Evolutionary conservation across 2,113 vertebrate genomes (phyloP).

Genomic region (Aegithalos caudatus): DNA sequence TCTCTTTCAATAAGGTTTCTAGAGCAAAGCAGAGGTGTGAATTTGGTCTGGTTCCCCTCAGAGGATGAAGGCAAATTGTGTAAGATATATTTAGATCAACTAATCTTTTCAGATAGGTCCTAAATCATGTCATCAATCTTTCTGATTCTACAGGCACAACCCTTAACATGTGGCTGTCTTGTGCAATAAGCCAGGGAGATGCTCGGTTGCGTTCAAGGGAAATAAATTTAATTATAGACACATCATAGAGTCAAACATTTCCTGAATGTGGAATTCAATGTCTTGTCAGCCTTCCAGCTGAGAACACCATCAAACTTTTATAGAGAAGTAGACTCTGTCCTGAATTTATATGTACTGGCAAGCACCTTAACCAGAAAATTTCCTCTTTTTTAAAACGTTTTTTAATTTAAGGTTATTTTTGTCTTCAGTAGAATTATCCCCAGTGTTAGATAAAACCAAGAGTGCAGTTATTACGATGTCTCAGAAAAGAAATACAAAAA

Average conservation of each 20-base stretch:
- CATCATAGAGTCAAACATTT: constrained; percentile 41
- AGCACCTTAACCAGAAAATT: neutral
- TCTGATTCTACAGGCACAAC: neutral
- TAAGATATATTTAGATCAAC: neutral
- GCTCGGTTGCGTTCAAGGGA: constrained; percentile 18
- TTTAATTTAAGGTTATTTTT: neutral
- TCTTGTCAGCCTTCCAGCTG: constrained; percentile 30
- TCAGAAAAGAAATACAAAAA: neutral
- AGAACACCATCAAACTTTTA: constrained; percentile 46
- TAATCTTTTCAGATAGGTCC: constrained; percentile 5
- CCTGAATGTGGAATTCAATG: constrained; percentile 50
- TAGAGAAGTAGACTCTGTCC: neutral
- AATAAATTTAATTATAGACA: constrained; percentile 65
- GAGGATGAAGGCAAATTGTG: neutral
- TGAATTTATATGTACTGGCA: neutral
- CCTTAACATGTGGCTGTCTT: neutral
- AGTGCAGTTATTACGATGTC: neutral
- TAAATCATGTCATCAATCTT: constrained; percentile 9
- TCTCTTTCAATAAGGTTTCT: neutral
- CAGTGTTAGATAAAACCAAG: neutral
- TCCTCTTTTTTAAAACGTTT: neutral
- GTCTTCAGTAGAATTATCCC: neutral
- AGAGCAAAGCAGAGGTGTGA: neutral
- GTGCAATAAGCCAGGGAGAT: neutral
- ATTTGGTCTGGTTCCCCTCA: neutral